These are phyloP conservation scores for Bimastos eiseni DNA, from an alignment of 2,888 invertebrate species.

Conservation along the genomic window DNA sequence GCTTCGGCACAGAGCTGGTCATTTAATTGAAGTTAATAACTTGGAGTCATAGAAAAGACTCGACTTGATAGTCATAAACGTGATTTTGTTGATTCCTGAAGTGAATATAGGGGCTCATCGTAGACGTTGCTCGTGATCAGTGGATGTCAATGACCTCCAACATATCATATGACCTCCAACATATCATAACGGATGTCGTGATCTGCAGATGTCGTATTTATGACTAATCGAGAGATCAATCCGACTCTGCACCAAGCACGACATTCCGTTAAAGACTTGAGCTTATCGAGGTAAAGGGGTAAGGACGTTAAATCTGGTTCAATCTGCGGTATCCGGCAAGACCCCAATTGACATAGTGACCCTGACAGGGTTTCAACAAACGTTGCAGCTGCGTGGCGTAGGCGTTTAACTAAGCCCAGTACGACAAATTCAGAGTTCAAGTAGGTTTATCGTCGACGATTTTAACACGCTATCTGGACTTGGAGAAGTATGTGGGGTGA, in stretches of 20 bases:
- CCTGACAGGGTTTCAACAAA: background rate
- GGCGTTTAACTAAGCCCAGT: background rate
- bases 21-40: background rate
- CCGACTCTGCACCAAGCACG: background rate
- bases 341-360: conserved; percentile 13
- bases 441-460: background rate
- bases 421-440: background rate
- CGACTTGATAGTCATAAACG: too few relatives aligned
- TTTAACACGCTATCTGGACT: background rate
- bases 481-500: background rate
- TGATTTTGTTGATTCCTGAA: too few relatives aligned
- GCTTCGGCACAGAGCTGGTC: background rate
- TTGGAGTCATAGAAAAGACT: background rate
- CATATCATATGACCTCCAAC: too few relatives aligned
- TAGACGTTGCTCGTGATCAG: background rate
- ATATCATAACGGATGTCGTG: too few relatives aligned
- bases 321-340: background rate
- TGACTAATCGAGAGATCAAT: background rate
- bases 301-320: background rate
- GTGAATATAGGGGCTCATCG: too few relatives aligned
- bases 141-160: background rate
- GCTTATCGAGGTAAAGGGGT: conserved; percentile 4
- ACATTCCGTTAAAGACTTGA: background rate
- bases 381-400: background rate
- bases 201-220: background rate